These are phyloP conservation scores for Aviceda subcristata DNA, from an alignment of 2,113 vertebrate genomes.

Conservation along the genomic window DNA sequence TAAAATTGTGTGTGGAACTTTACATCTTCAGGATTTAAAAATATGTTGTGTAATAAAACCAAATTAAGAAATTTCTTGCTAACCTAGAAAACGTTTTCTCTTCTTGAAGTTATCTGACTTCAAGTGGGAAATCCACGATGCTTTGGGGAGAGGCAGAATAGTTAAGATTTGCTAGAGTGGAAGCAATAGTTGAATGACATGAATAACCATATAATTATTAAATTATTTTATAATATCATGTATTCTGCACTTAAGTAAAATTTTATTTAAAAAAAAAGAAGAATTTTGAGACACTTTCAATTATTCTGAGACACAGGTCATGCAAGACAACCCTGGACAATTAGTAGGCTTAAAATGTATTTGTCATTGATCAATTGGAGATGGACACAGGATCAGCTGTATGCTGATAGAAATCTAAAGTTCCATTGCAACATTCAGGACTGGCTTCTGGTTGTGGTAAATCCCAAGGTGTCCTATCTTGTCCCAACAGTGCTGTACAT, in stretches of 20 bases:
- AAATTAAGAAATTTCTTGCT: neutral
- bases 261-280: neutral
- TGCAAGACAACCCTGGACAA: neutral
- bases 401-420: neutral
- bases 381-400: neutral
- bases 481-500: neutral
- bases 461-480: neutral
- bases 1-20: neutral
- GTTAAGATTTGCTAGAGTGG: neutral
- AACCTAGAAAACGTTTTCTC: neutral
- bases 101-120: neutral
- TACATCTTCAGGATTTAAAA: neutral
- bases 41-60: neutral
- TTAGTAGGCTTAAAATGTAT: neutral
- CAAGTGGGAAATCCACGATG: neutral
- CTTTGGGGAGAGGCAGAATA: neutral
- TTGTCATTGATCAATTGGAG: accelerated
- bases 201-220: neutral
- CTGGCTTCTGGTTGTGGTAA: neutral
- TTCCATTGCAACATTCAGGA: neutral
- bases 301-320: neutral
- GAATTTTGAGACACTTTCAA: neutral
- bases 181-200: neutral
- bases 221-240: neutral
- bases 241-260: neutral